phyloP scores from a whole-genome alignment of 2,797 vertebrate species.

The Pipistrellus kuhlii region DNA sequence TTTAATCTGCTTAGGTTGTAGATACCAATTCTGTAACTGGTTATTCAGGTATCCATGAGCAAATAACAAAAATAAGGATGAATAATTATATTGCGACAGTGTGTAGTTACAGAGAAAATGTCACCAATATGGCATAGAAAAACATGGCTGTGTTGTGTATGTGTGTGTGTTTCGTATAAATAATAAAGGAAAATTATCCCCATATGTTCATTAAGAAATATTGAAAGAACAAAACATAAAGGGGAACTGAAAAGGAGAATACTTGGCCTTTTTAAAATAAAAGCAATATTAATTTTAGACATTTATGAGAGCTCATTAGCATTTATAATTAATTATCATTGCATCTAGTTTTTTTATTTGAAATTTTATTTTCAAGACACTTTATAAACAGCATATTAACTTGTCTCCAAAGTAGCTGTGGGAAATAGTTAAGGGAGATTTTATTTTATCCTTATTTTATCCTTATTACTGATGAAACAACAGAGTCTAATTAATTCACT shows the following conservation, averaged over 20 bases:
- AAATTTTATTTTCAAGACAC: constrained; percentile 19
- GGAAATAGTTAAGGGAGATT: neutral
- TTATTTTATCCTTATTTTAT: neutral
- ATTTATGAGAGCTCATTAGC: neutral
- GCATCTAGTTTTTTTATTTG: constrained; percentile 19
- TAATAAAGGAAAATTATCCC: neutral
- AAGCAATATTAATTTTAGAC: constrained; percentile 7
- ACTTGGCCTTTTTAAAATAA: neutral
- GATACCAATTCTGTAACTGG: neutral
- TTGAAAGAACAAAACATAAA: neutral
- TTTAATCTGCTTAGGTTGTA: constrained; percentile 5
- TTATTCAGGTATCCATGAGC: neutral
- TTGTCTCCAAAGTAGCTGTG: neutral
- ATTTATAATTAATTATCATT: constrained; percentile 52
- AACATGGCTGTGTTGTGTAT: neutral
- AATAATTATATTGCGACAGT: neutral
- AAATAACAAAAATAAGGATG: neutral
- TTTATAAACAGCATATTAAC: neutral
- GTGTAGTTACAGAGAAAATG: neutral
- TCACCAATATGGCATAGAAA: neutral
- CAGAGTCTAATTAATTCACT: neutral
- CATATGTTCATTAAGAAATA: constrained; percentile 16
- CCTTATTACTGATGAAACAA: neutral
- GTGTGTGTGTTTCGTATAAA: neutral
- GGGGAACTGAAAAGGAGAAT: neutral